Percentiles rank a stretch among this genome's conserved stretches.
These are phyloP conservation scores for Cephalotes varians DNA, from an alignment of 2,888 invertebrate species.

Conservation along the genomic window DNA sequence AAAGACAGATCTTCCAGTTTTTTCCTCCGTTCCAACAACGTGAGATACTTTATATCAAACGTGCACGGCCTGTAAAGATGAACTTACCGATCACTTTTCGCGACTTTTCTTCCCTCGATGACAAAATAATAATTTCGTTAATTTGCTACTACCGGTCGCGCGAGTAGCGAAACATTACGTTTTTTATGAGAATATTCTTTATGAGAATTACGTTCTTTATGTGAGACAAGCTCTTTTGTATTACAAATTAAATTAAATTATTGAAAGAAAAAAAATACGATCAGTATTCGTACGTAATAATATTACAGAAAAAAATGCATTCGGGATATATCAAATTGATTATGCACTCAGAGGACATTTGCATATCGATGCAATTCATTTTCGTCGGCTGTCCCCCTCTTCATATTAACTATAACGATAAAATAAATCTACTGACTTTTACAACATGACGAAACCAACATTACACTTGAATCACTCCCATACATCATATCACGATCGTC, in stretches of 20 bases:
- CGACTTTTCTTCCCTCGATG: background rate
- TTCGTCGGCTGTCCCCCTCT: constrained; percentile 16
- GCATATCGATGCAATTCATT: constrained; percentile 51
- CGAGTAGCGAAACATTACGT: background rate
- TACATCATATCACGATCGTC: constrained; percentile 23
- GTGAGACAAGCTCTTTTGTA: background rate
- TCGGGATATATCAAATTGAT: constrained; percentile 27
- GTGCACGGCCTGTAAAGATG: constrained; percentile 64
- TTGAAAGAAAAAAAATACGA: background rate
- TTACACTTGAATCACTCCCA: constrained; percentile 6
- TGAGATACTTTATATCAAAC: constrained; percentile 57
- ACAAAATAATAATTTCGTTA: constrained; percentile 13
- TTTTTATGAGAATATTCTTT: background rate
- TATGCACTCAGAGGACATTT: constrained; percentile 32
- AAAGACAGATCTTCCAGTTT: constrained; percentile 64
- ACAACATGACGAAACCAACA: constrained; percentile 35
- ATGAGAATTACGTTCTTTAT: background rate
- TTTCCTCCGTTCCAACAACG: constrained; percentile 48
- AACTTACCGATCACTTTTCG: constrained; percentile 32
- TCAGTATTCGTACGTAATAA: background rate
- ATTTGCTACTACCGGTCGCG: background rate
- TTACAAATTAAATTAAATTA: constrained; percentile 34
- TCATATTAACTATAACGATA: constrained; percentile 37
- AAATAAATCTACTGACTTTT: constrained; percentile 46
- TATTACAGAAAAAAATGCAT: constrained; percentile 14